Base-by-base conservation (phyloP, 2,797 vertebrate species). In the Pagetopsis macropterus region DNA sequence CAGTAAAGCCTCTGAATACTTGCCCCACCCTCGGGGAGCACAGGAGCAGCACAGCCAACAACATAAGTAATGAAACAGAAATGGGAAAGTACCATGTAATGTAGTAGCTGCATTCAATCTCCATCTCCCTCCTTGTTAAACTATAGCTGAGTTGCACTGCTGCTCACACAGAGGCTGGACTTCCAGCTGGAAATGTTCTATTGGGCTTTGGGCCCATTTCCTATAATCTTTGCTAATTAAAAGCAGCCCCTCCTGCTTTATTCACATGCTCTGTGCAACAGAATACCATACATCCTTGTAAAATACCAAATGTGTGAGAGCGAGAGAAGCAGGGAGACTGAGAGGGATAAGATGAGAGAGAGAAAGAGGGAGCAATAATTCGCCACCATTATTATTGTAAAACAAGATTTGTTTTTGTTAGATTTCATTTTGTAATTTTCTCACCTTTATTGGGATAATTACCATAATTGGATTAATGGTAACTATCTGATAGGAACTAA, bases 111-210 rank as follows among this genome's bases (percentile, higher is more conserved):
- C 76, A 75, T 84, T 87, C 90, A 89, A 90, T 91, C 91, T 87
- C 75, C 80, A 78, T 83, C 79, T 79, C 70, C 62, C 72, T 86
- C 79, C 84, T 75, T 89, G 82, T 87, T 91, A 87, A 88, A 88
- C 72, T 79, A 51, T 75, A 70, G 79, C 70, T 66, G 78, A 83
- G 87, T 81, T 81, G 84, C 73, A 55, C 82, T 89, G 54, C 75
- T 78, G 75, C 80, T 78, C 75, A 81, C 79, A 70, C 79, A 74
- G 74, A 73, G 84, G 84, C 80, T 72, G 84, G 79, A 92, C 90
- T 91, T 92, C 89, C 91, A 92, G 90, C 90, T 93, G 93, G 90
- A 94, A 92, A 92, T 94, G 90, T 92, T 93, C 93, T 91, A 91
- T 92, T 91, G 88, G 90, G 91, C 91, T 93, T 86, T 82, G 70